Conservation (phyloP, 30 jellyfish, hydroid and myxozoan genomes). For the Morbakka virulenta region DNA sequence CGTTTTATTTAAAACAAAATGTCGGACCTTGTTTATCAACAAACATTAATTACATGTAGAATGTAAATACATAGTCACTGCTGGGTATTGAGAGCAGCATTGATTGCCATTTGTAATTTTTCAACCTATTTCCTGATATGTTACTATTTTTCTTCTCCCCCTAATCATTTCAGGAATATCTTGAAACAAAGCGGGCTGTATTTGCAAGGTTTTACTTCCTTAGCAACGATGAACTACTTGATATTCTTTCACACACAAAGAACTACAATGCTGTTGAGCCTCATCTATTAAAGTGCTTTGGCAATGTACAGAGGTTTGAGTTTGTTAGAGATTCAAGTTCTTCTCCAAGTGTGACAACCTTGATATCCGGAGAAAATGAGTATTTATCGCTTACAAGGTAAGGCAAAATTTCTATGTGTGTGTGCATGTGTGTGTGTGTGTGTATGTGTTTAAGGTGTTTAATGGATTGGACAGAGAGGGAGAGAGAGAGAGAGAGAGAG, state of each 20-base stretch:
- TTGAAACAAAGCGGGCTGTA: slow-evolving; percentile 81
- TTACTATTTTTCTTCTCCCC: neutral
- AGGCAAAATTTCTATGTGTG: too few species aligned
- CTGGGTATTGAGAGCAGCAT: too few species aligned
- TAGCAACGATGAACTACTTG: slow-evolving; percentile 87
- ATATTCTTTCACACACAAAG: slow-evolving; percentile 77
- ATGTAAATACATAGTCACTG: too few species aligned
- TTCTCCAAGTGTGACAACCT: slow-evolving; percentile 51
- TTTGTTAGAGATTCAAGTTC: slow-evolving; percentile 47
- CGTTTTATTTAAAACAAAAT: too few species aligned
- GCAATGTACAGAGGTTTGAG: slow-evolving; percentile 60
- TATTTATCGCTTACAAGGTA: slow-evolving; percentile 57
- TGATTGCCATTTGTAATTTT: too few species aligned
- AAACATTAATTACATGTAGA: too few species aligned
- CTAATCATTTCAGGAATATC: slow-evolving; percentile 56
- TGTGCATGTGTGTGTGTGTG: too few species aligned
- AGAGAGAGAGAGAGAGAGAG: too few species aligned
- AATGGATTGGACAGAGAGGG: too few species aligned
- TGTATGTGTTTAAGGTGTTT: too few species aligned
- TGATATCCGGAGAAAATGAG: slow-evolving; percentile 78
- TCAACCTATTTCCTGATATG: too few species aligned
- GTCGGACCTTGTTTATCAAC: too few species aligned
- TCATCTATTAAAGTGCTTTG: slow-evolving; percentile 75
- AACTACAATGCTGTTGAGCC: slow-evolving; percentile 74
- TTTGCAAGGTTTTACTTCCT: slow-evolving; percentile 85